Evolutionary conservation across 1,140 invertebrate species (phyloP), one percentile per base, ranked within the genome.

Genomic region (Patella vulgata): DNA sequence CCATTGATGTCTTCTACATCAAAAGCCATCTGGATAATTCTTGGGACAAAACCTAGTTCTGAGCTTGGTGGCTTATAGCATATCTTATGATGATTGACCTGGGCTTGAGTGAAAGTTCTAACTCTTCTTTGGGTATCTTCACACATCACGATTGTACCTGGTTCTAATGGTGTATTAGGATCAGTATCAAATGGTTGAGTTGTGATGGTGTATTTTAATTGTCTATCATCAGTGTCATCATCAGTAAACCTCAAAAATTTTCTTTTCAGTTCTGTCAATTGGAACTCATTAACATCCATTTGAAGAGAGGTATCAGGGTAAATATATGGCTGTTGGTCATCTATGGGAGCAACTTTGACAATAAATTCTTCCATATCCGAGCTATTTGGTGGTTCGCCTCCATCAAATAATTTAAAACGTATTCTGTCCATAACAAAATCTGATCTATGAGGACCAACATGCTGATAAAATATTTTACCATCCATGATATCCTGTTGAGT

Each of bases 51-150:
- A 1, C 84, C 83, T 17, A 83, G 64, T 58, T 85, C 83, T 27
- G 67, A 63, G n/a, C 48, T 67, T 9, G 84, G 82, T 1, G 84
- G 83, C 31, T 75, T 63, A 55, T 81, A 86, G 57, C 84, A 83
- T 30, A 85, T 73, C 68, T 85, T 84, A 23, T 76, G 70, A 48
- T 85, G 81, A 56, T 82, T 83, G 6, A 86, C 64, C 61, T 85
- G 75, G 17, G 79, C 73, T 64, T 86, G 85, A 0, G 76, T 77
- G 57, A 86, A 86, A 36, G 64, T 70, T 0, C 25, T 59, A 1
- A 84, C 54, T 31, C 62, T 47, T 3, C 59, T 40, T n/a, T 75
- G 66, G 12, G 76, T 72, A 48, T 75, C 62, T 23, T 85, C 82
- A 50, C 76, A 77, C 17, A 77, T 65, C 14, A 84, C 81, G 44